Conservation (phyloP, 2,113 vertebrate genomes). For the Solenodon paradoxus region DNA sequence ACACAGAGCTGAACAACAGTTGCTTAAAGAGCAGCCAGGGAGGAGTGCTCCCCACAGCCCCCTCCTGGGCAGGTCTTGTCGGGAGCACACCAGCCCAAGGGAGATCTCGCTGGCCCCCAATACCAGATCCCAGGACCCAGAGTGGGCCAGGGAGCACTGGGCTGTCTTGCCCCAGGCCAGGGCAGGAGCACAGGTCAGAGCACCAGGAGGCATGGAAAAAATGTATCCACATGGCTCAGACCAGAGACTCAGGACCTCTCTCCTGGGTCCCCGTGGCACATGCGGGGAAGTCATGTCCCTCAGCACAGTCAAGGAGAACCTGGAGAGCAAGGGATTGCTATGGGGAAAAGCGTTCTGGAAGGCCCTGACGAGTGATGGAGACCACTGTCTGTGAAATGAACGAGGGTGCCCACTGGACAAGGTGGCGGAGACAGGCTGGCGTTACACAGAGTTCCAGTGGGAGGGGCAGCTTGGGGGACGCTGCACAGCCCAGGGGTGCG, state of each 20-base stretch:
- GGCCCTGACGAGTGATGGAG: neutral
- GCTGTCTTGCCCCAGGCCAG: neutral
- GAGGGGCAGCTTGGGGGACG: neutral
- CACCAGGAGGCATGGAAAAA: fast-evolving
- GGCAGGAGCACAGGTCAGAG: too few species aligned
- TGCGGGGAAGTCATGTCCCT: fast-evolving
- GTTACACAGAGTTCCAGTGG: neutral
- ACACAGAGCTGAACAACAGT: fast-evolving
- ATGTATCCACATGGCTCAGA: neutral
- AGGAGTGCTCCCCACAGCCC: neutral
- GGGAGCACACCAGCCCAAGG: neutral
- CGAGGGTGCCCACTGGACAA: neutral
- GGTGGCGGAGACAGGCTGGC: neutral
- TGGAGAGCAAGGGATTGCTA: neutral
- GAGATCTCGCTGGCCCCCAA: neutral
- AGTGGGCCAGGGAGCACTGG: neutral
- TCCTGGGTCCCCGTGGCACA: neutral
- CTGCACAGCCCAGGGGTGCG: neutral
- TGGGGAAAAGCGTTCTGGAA: neutral
- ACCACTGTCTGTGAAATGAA: neutral
- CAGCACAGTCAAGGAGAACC: neutral
- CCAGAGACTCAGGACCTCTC: neutral
- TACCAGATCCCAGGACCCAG: neutral
- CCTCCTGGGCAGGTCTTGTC: neutral
- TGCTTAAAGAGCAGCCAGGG: neutral